Percentiles rank a stretch among this genome's conserved stretches.
phyloP scores from a whole-genome alignment of 1,140 invertebrate species.

The Drosophila watanabei region DNA sequence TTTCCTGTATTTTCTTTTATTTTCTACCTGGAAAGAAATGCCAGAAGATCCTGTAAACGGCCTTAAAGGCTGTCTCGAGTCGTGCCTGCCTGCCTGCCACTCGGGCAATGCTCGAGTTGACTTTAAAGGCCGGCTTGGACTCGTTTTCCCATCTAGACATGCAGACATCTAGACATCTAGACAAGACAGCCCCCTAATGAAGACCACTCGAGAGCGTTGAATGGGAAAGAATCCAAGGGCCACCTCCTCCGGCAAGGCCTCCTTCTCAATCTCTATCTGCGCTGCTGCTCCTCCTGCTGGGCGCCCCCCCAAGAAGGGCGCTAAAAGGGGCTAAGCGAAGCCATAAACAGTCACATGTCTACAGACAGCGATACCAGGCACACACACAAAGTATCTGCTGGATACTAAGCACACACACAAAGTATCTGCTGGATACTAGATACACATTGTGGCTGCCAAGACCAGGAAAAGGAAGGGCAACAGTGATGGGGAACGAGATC shows the following conservation, averaged over 20 bases:
- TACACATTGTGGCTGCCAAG: constrained; percentile 27
- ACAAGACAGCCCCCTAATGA: constrained; percentile 72
- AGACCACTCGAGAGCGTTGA: constrained; percentile 65
- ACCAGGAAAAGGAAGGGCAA: constrained; percentile 1
- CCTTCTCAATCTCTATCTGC: neutral
- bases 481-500: constrained; percentile 6
- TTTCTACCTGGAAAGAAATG: constrained; percentile 18
- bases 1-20: constrained; percentile 9
- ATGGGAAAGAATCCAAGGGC: constrained; percentile 44
- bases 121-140: constrained; percentile 47
- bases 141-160: constrained; percentile 46
- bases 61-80: constrained; percentile 65
- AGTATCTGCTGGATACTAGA: constrained; percentile 32
- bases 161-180: constrained; percentile 21
- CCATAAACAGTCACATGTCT: constrained; percentile 48
- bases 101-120: constrained; percentile 43
- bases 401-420: constrained; percentile 18
- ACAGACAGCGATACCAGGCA: constrained; percentile 16
- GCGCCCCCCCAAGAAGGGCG: constrained; percentile 31
- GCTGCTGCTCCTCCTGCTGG: constrained; percentile 6
- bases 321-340: constrained; percentile 36
- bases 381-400: constrained; percentile 5
- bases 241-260: constrained; percentile 14
- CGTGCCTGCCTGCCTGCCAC: constrained; percentile 31
- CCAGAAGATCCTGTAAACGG: constrained; percentile 68